Base-by-base conservation (phyloP, 2,113 vertebrate genomes). In the Cochlearius cochlearius region DNA sequence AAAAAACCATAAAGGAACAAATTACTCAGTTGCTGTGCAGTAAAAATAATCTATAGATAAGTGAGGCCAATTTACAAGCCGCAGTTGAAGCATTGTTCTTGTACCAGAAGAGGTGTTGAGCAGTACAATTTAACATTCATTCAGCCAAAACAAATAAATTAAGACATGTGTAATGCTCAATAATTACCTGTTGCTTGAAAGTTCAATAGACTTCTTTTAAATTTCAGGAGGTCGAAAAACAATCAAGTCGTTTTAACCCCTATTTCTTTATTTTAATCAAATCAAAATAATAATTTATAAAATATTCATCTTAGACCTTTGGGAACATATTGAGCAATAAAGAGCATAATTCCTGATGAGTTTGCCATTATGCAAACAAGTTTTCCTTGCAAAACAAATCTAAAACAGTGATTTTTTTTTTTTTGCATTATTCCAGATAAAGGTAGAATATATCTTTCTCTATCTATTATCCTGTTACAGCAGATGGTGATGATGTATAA, bases 131-230 rank as follows among this genome's bases (percentile, higher is more conserved):
- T 91, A 97, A 96, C 73, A 92, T 79, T 94, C 64, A 94, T 60
- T 97, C 86, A 92, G 38, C 60, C 45, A 94, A 93, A 97, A 96
- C 77, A 96, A 98, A 95, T 52, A 74, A 76, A 85, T 90, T 34
- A 97, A 96, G 93, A 94, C 39, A 84, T 58, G 29, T 66, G 23
- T 68, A 95, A 93, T 52, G 41, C 39, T 92, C 80, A 97, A 95
- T 94, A 96, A 96, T 88, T 92, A 97, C 88, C 88, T 97, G 94
- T 97, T 98, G 96, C 90, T 92, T 91, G 76, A 66, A 81, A 94
- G 53, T 64, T 67, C 30, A 56, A 20, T 76, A 50, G 22, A 77
- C 32, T 41, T 59, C 52, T 97, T 95, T 94, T 56, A 92, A 89
- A 93, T 79, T 87, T 63, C 30, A 58, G 20, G 3, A 30, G 0